phyloP scores from a whole-genome alignment of 2,113 vertebrate genomes.

The Buteo buteo region DNA sequence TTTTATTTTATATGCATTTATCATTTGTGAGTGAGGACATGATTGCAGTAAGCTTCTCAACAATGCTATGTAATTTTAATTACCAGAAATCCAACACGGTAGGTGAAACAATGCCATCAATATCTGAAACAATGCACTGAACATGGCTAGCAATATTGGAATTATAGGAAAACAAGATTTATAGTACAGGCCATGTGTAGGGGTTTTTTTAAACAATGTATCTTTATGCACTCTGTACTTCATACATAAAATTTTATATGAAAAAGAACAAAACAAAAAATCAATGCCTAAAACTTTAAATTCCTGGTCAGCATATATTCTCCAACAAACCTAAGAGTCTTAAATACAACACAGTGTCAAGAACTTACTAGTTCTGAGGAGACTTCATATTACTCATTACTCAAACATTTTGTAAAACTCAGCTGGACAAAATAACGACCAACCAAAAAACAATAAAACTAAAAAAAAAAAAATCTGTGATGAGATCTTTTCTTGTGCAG shows the following conservation, averaged over 20 bases:
- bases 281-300: background rate
- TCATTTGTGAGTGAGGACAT: slow-evolving; percentile 37
- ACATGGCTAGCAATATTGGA: background rate
- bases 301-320: background rate
- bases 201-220: background rate
- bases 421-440: background rate
- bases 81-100: slow-evolving; percentile 36
- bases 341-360: background rate
- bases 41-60: slow-evolving; percentile 35
- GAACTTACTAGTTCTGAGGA: background rate
- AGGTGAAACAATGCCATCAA: background rate
- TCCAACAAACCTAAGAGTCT: background rate
- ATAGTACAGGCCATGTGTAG: background rate
- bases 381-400: background rate
- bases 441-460: background rate
- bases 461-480: background rate
- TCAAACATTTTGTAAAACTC: background rate
- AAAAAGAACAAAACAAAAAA: background rate
- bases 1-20: slow-evolving; percentile 48
- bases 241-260: background rate
- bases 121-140: background rate
- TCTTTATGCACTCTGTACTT: background rate
- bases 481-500: background rate
- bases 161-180: background rate
- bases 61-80: slow-evolving; percentile 61